A percentile compares a stretch with the other conserved stretches of the same genome.
phyloP scores from a whole-genome alignment of 2,888 invertebrate species.

The Acholoe squamosa region DNA sequence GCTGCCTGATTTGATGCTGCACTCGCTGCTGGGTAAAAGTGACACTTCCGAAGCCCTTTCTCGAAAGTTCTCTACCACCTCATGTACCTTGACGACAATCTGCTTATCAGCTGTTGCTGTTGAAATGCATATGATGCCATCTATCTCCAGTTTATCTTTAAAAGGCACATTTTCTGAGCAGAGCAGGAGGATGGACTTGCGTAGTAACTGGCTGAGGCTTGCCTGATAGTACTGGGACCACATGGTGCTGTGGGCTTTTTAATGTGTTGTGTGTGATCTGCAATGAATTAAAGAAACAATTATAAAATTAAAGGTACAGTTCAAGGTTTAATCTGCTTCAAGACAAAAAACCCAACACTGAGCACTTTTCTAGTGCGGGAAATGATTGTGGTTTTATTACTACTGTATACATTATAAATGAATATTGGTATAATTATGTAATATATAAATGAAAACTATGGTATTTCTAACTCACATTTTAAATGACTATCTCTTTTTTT shows the following conservation, averaged over 20 bases:
- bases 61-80: conserved; percentile 57
- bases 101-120: conserved; percentile 64
- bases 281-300: too few species aligned
- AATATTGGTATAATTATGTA: too few species aligned
- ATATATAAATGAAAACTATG: too few species aligned
- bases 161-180: conserved; percentile 67
- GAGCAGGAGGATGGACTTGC: conserved; percentile 66
- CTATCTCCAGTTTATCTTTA: conserved; percentile 67
- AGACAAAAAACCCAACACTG: too few species aligned
- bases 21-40: neutral
- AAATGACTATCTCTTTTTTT: too few species aligned
- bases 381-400: too few species aligned
- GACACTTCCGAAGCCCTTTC: neutral
- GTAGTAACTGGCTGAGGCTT: conserved; percentile 65
- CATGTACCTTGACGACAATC: conserved; percentile 70
- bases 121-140: conserved; percentile 69
- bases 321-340: too few species aligned
- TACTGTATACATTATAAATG: too few species aligned
- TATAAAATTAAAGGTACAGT: too few species aligned
- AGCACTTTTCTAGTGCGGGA: too few species aligned
- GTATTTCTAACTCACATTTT: too few species aligned
- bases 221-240: conserved; percentile 68
- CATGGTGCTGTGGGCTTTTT: conserved; percentile 60
- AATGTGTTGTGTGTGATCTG: neutral
- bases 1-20: conserved; percentile 8